Evolutionary conservation across 2,113 vertebrate genomes (phyloP).

Genomic region (Holacanthus passer): DNA sequence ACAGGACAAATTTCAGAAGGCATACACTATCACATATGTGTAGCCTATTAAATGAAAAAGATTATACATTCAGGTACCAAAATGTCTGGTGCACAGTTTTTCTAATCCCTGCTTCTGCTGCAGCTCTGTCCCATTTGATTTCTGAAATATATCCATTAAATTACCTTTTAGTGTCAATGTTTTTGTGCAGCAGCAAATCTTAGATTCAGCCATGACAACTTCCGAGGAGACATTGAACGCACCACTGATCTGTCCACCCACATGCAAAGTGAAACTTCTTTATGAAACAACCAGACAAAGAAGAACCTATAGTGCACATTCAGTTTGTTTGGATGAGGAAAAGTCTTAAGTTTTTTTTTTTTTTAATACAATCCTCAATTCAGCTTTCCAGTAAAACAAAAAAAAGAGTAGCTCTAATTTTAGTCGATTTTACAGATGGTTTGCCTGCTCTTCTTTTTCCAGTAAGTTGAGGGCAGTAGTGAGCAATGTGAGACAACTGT

Average conservation of each 20-base stretch:
- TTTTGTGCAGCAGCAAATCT: neutral
- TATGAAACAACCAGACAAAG: constrained; percentile 11
- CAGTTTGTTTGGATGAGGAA: neutral
- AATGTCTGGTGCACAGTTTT: neutral
- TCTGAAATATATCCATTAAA: neutral
- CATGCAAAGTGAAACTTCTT: constrained; percentile 36
- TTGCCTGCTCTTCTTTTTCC: neutral
- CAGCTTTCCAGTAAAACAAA: accelerated
- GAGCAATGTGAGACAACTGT: neutral
- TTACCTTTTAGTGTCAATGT: neutral
- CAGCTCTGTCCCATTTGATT: neutral
- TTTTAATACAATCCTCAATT: neutral
- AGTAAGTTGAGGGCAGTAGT: neutral
- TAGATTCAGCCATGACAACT: accelerated
- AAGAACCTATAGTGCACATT: neutral
- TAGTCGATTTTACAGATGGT: neutral
- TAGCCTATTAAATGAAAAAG: no score
- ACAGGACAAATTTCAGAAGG: no score
- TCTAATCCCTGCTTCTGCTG: no score
- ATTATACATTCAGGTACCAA: neutral
- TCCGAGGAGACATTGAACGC: neutral
- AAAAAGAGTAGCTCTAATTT: neutral
- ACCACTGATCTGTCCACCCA: neutral
- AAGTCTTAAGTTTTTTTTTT: neutral
- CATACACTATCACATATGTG: no score